These are phyloP conservation scores for Sarcoramphus papa DNA, from an alignment of 2,797 vertebrate genomes.

Conservation along the genomic window DNA sequence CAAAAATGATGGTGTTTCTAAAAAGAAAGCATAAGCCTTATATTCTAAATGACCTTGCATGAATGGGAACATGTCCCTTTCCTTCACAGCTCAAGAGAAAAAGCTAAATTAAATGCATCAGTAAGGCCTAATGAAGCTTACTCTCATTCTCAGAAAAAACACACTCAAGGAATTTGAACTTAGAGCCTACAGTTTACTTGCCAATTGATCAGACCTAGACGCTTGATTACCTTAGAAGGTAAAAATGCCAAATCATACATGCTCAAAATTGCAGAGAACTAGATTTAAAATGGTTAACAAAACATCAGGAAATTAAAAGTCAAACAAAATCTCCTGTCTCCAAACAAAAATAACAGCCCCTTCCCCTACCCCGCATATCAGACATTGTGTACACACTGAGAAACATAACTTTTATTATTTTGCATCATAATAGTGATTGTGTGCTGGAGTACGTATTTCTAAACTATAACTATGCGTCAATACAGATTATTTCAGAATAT, in stretches of 20 bases:
- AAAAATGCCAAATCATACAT: background rate
- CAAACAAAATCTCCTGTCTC: background rate
- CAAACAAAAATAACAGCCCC: background rate
- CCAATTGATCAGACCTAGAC: background rate
- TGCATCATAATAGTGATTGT: background rate
- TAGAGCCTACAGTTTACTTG: background rate
- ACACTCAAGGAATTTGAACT: background rate
- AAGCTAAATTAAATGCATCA: slow-evolving; percentile 7
- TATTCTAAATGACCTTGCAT: background rate
- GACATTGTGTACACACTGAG: background rate
- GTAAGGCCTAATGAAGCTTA: background rate
- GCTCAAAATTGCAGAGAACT: background rate
- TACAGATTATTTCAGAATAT: background rate
- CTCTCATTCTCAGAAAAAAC: background rate
- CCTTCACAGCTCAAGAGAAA: background rate
- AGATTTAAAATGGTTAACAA: background rate
- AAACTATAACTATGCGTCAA: background rate
- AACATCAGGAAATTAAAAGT: background rate
- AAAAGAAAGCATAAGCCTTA: background rate
- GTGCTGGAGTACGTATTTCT: background rate
- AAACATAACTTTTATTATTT: background rate
- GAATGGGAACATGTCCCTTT: background rate
- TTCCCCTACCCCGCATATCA: background rate
- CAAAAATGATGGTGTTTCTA: slow-evolving; percentile 94
- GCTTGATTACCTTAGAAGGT: background rate